phyloP scores from a whole-genome alignment of 2,113 vertebrate species.

The Phodopus roborovskii region DNA sequence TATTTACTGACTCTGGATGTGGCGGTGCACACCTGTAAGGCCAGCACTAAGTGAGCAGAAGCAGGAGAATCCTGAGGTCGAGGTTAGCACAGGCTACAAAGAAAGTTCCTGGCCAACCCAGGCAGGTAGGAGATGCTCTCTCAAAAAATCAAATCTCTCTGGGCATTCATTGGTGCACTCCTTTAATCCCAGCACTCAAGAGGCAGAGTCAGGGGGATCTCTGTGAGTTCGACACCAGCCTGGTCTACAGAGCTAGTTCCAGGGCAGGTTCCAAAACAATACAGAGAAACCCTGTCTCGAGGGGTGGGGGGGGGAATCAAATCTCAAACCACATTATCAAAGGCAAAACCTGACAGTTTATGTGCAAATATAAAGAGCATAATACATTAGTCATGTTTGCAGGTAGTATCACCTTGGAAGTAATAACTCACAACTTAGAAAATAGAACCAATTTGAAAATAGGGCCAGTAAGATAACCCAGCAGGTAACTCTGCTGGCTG shows the following conservation, averaged over 20 bases:
- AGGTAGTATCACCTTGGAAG: background rate
- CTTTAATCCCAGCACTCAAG: too few species aligned
- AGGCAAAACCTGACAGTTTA: background rate
- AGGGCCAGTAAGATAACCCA: background rate
- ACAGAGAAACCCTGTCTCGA: too few species aligned
- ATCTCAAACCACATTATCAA: background rate
- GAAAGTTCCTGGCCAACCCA: background rate
- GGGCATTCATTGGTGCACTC: too few species aligned
- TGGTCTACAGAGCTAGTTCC: too few species aligned
- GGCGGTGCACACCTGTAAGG: background rate
- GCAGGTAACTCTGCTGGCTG: background rate
- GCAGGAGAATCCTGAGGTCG: background rate
- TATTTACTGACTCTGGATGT: background rate
- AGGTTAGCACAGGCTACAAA: background rate
- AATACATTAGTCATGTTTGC: background rate
- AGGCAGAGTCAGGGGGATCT: too few species aligned
- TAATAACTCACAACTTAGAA: background rate
- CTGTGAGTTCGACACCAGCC: too few species aligned
- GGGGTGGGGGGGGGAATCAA: too few species aligned
- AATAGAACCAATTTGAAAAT: conserved; percentile 33
- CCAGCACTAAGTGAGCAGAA: background rate
- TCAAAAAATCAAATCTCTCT: background rate
- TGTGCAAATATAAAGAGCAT: background rate
- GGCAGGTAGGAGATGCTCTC: background rate
- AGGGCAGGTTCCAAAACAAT: too few species aligned